Evolutionary conservation across 2,113 vertebrate genomes (phyloP).

Genomic region (Rhinolophus ferrumequinum): DNA sequence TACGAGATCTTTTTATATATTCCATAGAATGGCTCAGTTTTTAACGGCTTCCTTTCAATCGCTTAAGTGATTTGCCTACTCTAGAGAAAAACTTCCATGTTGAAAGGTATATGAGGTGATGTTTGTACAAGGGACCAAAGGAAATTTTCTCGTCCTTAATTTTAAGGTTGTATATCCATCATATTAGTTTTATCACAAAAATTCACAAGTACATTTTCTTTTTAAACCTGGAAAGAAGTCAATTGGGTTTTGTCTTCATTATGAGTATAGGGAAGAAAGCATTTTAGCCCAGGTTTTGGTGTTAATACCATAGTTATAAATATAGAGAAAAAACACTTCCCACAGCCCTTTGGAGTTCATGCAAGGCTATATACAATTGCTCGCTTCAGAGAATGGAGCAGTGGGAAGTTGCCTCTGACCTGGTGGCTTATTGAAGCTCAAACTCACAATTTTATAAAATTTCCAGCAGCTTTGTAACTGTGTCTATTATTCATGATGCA

Average conservation of each 20-base stretch:
- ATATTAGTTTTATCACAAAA: conserved; percentile 42
- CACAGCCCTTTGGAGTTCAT: not conserved
- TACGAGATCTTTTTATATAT: not conserved
- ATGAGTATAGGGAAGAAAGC: conserved; percentile 17
- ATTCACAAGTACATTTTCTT: conserved; percentile 50
- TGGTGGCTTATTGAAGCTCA: conserved; percentile 54
- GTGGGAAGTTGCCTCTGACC: conserved; percentile 56
- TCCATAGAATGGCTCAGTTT: not conserved
- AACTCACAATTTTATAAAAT: conserved; percentile 66
- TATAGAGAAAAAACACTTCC: not conserved
- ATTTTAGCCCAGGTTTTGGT: not conserved
- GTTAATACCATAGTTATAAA: not conserved
- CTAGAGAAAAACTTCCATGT: not conserved
- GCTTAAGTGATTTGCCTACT: not conserved
- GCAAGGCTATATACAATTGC: not conserved
- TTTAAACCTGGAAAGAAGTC: not conserved
- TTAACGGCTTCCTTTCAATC: not conserved
- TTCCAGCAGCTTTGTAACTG: conserved; percentile 60
- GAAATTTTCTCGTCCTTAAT: conserved; percentile 53
- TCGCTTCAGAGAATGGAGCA: conserved; percentile 38
- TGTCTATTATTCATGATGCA: conserved; percentile 71
- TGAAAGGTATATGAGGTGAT: not conserved
- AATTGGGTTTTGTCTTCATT: not conserved
- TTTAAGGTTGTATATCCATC: conserved; percentile 10
- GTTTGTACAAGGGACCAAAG: not conserved